Conservation (phyloP, 2,888 invertebrate species). For the Archips xylosteana region DNA sequence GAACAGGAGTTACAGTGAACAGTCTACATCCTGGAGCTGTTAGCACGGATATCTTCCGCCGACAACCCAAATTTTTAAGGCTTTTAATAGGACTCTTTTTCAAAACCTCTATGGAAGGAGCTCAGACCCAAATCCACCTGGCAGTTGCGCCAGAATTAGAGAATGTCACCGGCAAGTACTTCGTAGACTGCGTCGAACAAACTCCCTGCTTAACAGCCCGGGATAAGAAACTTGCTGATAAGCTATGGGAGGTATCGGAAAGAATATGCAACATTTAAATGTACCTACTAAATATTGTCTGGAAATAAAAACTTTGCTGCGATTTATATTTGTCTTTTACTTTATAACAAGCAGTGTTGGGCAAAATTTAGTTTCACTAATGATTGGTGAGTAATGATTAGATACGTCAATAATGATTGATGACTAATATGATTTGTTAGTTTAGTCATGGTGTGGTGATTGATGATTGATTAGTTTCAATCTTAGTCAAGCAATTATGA, state of each 20-base stretch:
- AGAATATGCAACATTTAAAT: slow-evolving; percentile 6
- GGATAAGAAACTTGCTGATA: slow-evolving; percentile 88
- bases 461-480: too few species aligned
- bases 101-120: slow-evolving; percentile 89
- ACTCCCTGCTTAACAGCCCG: slow-evolving; percentile 82
- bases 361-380: too few species aligned
- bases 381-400: too few species aligned
- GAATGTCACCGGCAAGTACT: slow-evolving; percentile 90
- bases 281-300: too few species aligned
- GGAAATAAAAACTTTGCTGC: neutral
- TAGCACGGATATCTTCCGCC: slow-evolving; percentile 90
- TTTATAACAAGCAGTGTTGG: too few species aligned
- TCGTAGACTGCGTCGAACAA: slow-evolving; percentile 88
- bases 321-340: neutral
- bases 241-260: slow-evolving; percentile 92
- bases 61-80: slow-evolving; percentile 86
- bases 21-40: slow-evolving; percentile 93
- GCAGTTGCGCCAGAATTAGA: slow-evolving; percentile 89
- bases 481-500: too few species aligned
- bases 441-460: too few species aligned
- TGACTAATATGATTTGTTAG: too few species aligned
- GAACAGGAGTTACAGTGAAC: slow-evolving; percentile 90
- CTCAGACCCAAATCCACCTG: slow-evolving; percentile 90
- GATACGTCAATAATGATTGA: too few species aligned
- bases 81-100: slow-evolving; percentile 86